These are phyloP conservation scores for Drosophila grimshawi DNA, from an alignment of 1,140 invertebrate species.

Conservation along the genomic window DNA sequence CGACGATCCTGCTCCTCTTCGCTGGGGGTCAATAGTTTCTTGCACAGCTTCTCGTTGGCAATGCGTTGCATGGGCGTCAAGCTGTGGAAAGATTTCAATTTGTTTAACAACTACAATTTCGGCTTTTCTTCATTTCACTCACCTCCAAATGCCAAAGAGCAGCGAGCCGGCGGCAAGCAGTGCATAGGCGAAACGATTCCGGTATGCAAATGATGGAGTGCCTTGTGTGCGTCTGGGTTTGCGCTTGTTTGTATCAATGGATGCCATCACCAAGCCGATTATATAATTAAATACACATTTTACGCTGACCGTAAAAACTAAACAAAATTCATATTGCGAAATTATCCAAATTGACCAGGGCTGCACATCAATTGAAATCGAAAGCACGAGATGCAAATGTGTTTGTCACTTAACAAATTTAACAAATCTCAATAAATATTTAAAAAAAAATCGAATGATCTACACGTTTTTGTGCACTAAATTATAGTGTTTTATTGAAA, in stretches of 20 bases:
- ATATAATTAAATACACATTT: conserved; percentile 76
- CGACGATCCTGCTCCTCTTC: conserved; percentile 67
- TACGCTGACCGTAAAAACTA: conserved; percentile 26
- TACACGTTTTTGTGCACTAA: background rate
- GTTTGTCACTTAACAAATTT: background rate
- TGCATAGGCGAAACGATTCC: conserved; percentile 77
- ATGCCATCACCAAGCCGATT: conserved; percentile 71
- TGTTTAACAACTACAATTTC: background rate
- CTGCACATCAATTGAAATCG: conserved; percentile 16
- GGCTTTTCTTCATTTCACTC: background rate
- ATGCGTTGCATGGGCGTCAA: conserved; percentile 64
- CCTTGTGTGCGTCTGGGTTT: conserved; percentile 80
- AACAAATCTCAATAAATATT: background rate
- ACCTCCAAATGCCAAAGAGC: conserved; percentile 68
- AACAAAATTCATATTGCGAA: conserved; percentile 23
- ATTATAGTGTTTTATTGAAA: background rate
- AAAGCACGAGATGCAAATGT: background rate
- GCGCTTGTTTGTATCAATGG: conserved; percentile 67
- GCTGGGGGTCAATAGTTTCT: conserved; percentile 21
- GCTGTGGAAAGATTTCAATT: conserved; percentile 24
- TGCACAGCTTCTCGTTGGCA: conserved; percentile 59
- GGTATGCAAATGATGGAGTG: conserved; percentile 72
- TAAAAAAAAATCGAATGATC: no score
- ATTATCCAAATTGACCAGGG: conserved; percentile 20
- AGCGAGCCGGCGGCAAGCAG: conserved; percentile 56